Evolutionary conservation across 2,888 invertebrate species (phyloP), one percentile per base, ranked within the genome.

Genomic region (Aleiodes alternator): DNA sequence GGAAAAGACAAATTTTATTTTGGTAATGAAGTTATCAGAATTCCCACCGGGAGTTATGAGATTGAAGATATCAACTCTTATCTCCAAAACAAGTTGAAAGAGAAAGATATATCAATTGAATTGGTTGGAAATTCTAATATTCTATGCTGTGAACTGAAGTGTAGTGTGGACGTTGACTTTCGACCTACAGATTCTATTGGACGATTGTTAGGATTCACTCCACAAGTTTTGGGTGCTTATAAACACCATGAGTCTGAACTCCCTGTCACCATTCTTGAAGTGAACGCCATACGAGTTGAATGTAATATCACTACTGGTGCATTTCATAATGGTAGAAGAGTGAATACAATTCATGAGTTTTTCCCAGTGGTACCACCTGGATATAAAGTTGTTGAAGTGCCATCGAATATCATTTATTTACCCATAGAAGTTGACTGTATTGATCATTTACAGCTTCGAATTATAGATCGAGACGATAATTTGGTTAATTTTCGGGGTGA

Each of bases 21-120:
- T 0, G 76, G 53, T n/a, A 57, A 81, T 61, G 69, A 79, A 64
- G 70, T 76, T 48, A 72, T 83, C 12, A 73, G 59, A 23, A 79
- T 86, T 56, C 84, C 84, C 16, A 72, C 78, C 6, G 85, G 84
- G 4, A 81, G 84, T 16, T 85, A 86, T 76, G 86, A 86, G 78
- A 80, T 86, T n/a, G 79, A 81, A 51, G 82, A 86, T 79, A 80
- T 85, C 29, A 79, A 80, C 5, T 1, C 11, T 4, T 56, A 56
- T 56, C 4, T 56, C 1, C 9, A 23, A 9, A 56, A 56, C 9
- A 11, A 23, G 11, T 56, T 56, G 14, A 9, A 3, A 0, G 9
- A 56, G 11, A 56, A 11, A 11, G 29, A 23, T 29, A 57, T 23
- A 14, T 29, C 9, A 14, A 57, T 57, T 0, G 7, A 57, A 14